Base-by-base conservation (phyloP, 2,113 vertebrate genomes). In the Polypterus bichir region DNA sequence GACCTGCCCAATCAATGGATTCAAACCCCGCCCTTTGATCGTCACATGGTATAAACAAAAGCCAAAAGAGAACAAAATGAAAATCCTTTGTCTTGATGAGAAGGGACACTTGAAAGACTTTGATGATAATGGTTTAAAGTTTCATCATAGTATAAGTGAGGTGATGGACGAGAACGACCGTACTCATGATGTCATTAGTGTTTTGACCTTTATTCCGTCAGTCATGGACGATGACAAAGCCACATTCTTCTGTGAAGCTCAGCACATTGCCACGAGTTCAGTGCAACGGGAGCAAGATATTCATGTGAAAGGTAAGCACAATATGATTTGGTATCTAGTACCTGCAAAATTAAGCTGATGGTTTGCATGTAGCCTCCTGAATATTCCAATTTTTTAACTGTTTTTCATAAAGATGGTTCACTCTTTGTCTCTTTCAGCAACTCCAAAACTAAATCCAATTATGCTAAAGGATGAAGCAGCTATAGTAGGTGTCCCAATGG, bases 181-280 rank as follows among this genome's bases (percentile, higher is more conserved):
- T 8, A 47, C 52, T 55, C 3, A 9, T 7, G 55, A 53, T 47
- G 45, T 62, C 51, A 27, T 5, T 47, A 62, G 61, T 5, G 55
- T 47, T 45, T 6, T 62, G 45, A n/a, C 10, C 9, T 62, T 62
- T 11, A 54, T 5, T 47, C 45, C 52, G 55, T 47, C 61, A 27
- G 48, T 62, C 9, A 6, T 27, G 55, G 61, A 55, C 47, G 44
- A 54, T 54, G 51, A 62, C 5, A n/a, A 54, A 3, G 48, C 46
- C 44, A n/a, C 53, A 7, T 54, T 47, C 46, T 27, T 54, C 6
- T 62, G 61, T 62, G 52, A 54, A 62, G 61, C 55, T 54, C 5
- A 54, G 5, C 61, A 62, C 45, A 7, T 54, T 27, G 27, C 27
- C 2, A 27, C 27, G 1, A 27, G 27, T 27, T 27, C 27, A 27